Conservation (phyloP, 2,797 vertebrate species). For the Pteropus rufus region DNA sequence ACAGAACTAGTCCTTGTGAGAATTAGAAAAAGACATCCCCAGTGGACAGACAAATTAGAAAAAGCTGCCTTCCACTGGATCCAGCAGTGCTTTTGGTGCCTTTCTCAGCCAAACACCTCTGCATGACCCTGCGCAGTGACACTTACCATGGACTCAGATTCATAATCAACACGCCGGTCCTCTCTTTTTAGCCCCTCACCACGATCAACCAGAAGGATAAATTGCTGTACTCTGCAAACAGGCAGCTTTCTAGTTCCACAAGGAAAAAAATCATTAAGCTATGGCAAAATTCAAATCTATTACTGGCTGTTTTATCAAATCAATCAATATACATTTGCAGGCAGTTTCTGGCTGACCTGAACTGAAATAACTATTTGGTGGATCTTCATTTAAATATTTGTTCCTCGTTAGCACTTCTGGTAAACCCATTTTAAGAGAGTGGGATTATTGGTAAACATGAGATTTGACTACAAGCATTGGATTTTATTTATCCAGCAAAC, state of each 20-base stretch:
- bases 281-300: neutral
- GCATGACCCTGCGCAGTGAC: accelerated
- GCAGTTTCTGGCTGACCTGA: neutral
- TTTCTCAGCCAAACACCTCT: neutral
- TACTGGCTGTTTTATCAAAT: neutral
- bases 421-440: neutral
- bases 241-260: neutral
- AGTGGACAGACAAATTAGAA: neutral
- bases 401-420: neutral
- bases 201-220: neutral
- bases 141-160: neutral
- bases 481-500: neutral
- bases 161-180: accelerated
- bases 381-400: neutral
- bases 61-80: neutral
- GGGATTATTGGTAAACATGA: neutral
- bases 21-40: neutral
- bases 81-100: neutral
- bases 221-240: neutral
- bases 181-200: neutral
- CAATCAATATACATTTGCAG: neutral
- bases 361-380: neutral
- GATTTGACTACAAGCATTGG: neutral
- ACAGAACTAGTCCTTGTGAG: neutral
- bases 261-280: neutral